Evolutionary conservation across 2,797 vertebrate species (phyloP).

Genomic region (Octomys mimax): DNA sequence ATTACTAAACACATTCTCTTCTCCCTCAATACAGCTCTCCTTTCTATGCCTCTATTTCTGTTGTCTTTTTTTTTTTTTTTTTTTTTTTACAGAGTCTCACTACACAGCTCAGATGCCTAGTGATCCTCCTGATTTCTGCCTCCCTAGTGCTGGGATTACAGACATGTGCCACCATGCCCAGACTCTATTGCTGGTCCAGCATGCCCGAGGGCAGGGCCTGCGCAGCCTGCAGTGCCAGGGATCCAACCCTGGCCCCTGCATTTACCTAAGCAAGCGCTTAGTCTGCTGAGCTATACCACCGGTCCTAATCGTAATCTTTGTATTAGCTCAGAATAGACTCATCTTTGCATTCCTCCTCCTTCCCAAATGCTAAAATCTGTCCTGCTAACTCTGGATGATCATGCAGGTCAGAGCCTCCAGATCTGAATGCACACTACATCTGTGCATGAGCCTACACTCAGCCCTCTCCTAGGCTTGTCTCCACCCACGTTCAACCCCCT

Average conservation of each 20-base stretch:
- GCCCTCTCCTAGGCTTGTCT: neutral
- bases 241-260: no score
- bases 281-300: no score
- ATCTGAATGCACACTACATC: neutral
- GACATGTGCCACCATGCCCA: no score
- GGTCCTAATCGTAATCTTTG: slow-evolving; percentile 7
- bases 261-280: no score
- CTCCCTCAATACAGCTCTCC: neutral
- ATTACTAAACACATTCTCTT: neutral
- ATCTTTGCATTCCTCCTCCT: neutral
- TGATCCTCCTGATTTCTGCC: no score
- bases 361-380: neutral
- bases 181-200: no score
- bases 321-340: slow-evolving; percentile 39
- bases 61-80: neutral
- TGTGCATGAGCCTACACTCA: neutral
- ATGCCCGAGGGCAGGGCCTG: no score
- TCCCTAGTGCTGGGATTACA: no score
- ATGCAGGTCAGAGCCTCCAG: neutral
- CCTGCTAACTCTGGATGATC: neutral
- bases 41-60: slow-evolving; percentile 29
- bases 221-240: no score
- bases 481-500: neutral
- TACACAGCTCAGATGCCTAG: no score
- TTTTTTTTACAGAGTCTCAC: no score